These are phyloP conservation scores for Nematopogon swammerdamellus DNA, from an alignment of 2,888 invertebrate genomes.

Conservation along the genomic window DNA sequence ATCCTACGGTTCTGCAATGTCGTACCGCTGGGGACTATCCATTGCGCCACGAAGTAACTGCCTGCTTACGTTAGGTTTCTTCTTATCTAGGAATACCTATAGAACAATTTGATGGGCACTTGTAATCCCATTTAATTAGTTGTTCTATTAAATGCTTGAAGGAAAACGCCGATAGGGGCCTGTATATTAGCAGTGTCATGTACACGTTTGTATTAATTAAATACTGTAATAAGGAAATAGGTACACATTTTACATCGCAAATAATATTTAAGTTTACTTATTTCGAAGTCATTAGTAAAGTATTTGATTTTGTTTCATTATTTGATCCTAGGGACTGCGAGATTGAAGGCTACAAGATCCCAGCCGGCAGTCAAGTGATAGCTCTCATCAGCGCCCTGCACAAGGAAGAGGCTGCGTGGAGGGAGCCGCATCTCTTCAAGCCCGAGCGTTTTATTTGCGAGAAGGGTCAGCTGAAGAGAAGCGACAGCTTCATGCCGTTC, in stretches of 20 bases:
- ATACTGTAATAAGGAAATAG: slow-evolving; percentile 3
- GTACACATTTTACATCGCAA: too few species aligned
- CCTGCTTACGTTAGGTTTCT: too few species aligned
- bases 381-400: slow-evolving; percentile 80
- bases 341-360: slow-evolving; percentile 69
- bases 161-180: too few species aligned
- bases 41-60: slow-evolving; percentile 74
- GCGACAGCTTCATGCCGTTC: slow-evolving; percentile 80
- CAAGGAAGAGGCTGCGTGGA: slow-evolving; percentile 78
- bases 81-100: too few species aligned
- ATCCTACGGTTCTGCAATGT: slow-evolving; percentile 74
- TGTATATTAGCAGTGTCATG: too few species aligned
- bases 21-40: slow-evolving; percentile 81
- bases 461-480: slow-evolving; percentile 66
- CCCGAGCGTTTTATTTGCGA: slow-evolving; percentile 69
- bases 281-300: not conserved
- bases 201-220: slow-evolving; percentile 2
- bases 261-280: too few species aligned
- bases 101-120: too few species aligned
- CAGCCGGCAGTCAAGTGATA: slow-evolving; percentile 73
- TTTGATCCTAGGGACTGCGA: slow-evolving; percentile 62
- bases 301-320: slow-evolving; percentile 4
- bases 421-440: slow-evolving; percentile 72
- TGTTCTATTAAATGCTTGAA: too few species aligned
- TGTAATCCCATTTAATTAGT: too few species aligned